A percentile compares a stretch with the other conserved stretches of the same genome.
Evolutionary conservation across 2,113 vertebrate species (phyloP).

Genomic region (Mormoops blainvillei): DNA sequence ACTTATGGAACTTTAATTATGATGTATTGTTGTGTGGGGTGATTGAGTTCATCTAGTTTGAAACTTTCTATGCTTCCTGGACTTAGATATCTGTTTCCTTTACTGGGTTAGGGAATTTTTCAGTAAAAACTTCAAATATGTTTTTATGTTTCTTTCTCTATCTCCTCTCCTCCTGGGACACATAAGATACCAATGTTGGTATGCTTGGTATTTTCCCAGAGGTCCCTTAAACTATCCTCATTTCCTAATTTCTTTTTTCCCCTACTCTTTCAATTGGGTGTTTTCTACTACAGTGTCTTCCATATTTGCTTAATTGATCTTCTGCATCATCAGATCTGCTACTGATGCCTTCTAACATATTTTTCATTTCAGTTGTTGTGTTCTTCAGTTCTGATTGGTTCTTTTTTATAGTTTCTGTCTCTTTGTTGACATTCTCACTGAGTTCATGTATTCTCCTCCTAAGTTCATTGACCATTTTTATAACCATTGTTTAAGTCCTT

Average conservation of each 20-base stretch:
- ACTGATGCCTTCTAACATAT: neutral
- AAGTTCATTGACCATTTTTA: neutral
- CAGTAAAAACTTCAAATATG: too few species aligned
- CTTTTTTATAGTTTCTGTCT: neutral
- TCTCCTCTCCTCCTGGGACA: too few species aligned
- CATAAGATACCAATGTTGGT: neutral
- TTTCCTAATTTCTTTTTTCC: neutral
- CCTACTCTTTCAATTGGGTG: neutral
- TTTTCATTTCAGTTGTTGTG: neutral
- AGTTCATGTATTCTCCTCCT: neutral
- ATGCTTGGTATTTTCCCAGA: neutral
- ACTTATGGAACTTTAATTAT: neutral
- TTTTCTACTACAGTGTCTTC: neutral
- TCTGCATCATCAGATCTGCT: neutral
- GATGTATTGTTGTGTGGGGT: neutral
- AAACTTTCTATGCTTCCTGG: neutral
- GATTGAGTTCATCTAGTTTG: neutral
- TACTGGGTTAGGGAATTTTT: too few species aligned
- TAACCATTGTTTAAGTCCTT: neutral
- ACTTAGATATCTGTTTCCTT: neutral
- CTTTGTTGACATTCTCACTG: neutral
- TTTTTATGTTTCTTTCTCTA: too few species aligned
- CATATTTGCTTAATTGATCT: neutral
- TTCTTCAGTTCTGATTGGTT: neutral
- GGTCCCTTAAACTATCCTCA: neutral